Conservation (phyloP, 2,113 vertebrate species). For the Cromileptes altivelis region DNA sequence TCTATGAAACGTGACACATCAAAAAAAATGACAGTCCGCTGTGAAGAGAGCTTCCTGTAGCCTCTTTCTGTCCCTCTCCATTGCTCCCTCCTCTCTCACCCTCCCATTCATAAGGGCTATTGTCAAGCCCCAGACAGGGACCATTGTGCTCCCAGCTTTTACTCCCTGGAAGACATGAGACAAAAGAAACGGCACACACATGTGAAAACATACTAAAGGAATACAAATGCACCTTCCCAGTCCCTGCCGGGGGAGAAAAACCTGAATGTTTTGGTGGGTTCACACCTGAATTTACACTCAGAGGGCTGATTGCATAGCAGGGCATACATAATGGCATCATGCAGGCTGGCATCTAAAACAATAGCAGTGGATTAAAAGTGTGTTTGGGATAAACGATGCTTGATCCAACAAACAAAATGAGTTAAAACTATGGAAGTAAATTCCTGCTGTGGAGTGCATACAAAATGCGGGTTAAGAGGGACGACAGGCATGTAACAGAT, state of each 20-base stretch:
- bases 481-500: slow-evolving; percentile 15
- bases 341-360: no score
- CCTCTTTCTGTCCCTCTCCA: slow-evolving; percentile 22
- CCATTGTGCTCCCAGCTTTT: slow-evolving; percentile 76
- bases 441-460: neutral
- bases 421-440: neutral
- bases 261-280: neutral
- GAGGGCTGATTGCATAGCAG: neutral
- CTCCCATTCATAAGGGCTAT: slow-evolving; percentile 72
- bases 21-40: slow-evolving; percentile 56
- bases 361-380: neutral
- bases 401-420: neutral
- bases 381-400: neutral
- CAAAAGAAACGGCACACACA: slow-evolving; percentile 47
- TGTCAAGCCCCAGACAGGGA: slow-evolving; percentile 77
- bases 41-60: slow-evolving; percentile 53
- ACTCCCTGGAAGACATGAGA: slow-evolving; percentile 56
- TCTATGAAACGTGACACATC: slow-evolving; percentile 53
- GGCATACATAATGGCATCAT: neutral
- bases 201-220: slow-evolving; percentile 30
- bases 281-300: neutral
- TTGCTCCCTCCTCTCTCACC: slow-evolving; percentile 31
- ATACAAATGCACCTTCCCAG: slow-evolving; percentile 30
- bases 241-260: slow-evolving; percentile 6
- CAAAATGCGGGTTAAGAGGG: slow-evolving; percentile 22